A percentile compares a stretch with the other conserved stretches of the same genome.
Evolutionary conservation across 2,113 vertebrate species (phyloP).

Genomic region (Caretta caretta): DNA sequence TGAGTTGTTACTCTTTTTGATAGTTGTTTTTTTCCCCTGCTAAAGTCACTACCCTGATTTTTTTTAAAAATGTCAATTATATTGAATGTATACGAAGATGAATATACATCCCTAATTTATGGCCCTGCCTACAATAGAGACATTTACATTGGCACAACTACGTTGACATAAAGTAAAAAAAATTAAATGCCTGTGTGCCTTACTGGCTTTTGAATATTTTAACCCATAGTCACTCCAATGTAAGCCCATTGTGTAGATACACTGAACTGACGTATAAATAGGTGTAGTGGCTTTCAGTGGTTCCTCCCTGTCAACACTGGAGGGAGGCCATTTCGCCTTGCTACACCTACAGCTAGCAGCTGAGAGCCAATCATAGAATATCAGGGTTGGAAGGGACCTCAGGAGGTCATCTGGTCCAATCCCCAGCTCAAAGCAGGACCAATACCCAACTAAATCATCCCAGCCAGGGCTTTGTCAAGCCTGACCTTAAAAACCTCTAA

Average conservation of each 20-base stretch:
- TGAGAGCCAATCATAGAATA: too few species aligned
- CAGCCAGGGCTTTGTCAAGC: too few species aligned
- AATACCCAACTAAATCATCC: too few species aligned
- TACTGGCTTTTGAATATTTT: background rate
- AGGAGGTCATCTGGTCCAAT: too few species aligned
- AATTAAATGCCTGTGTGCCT: background rate
- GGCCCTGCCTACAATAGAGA: accelerated
- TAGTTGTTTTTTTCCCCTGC: background rate
- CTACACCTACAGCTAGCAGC: too few species aligned
- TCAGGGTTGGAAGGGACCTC: too few species aligned
- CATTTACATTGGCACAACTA: background rate
- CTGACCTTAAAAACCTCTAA: too few species aligned
- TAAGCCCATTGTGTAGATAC: background rate
- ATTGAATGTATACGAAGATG: background rate
- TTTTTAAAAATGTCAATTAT: background rate
- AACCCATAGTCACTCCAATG: background rate
- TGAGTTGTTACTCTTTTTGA: background rate
- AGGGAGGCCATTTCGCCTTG: too few species aligned
- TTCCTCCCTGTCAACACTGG: too few species aligned
- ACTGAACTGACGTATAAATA: background rate
- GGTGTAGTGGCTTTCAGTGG: too few species aligned
- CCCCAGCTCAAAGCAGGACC: too few species aligned
- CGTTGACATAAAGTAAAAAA: background rate
- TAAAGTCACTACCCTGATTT: background rate
- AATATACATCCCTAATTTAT: background rate